Percentiles rank a stretch among this genome's conserved stretches.
Evolutionary conservation across 2,113 vertebrate genomes (phyloP).

Genomic region (Myotis lucifugus): DNA sequence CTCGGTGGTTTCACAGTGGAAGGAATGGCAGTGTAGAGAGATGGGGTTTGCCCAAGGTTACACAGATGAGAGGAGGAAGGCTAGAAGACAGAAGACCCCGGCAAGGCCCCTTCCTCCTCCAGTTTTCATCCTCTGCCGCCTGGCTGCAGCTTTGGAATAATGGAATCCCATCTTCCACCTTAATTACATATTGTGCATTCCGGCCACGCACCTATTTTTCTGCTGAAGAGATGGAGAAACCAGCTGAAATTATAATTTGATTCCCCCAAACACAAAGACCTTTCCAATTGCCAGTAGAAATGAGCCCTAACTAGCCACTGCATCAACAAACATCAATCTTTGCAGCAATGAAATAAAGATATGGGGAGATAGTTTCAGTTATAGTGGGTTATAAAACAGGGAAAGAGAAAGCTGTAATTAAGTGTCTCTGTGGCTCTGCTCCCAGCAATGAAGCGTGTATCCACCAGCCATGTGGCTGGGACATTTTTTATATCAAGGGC

Average conservation of each 20-base stretch:
- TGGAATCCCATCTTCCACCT: neutral
- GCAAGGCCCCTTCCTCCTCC: no score
- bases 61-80: neutral
- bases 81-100: neutral
- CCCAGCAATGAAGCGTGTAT: neutral
- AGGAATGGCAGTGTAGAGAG: neutral
- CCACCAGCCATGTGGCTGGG: neutral
- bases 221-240: constrained; percentile 42
- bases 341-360: constrained; percentile 35
- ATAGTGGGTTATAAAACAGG: neutral
- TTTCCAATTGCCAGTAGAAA: constrained; percentile 52
- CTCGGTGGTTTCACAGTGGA: neutral
- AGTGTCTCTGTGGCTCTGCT: neutral
- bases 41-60: neutral
- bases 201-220: neutral
- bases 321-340: constrained; percentile 58
- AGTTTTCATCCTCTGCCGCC: neutral
- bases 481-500: constrained; percentile 35
- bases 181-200: constrained; percentile 36
- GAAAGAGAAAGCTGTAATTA: constrained; percentile 51
- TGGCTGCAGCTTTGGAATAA: neutral
- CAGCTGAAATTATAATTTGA: constrained; percentile 52
- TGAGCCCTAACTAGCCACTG: constrained; percentile 22
- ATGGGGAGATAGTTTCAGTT: neutral
- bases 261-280: constrained; percentile 47